Conservation (phyloP, 1,140 invertebrate species). For the Bradynema listronoti region DNA sequence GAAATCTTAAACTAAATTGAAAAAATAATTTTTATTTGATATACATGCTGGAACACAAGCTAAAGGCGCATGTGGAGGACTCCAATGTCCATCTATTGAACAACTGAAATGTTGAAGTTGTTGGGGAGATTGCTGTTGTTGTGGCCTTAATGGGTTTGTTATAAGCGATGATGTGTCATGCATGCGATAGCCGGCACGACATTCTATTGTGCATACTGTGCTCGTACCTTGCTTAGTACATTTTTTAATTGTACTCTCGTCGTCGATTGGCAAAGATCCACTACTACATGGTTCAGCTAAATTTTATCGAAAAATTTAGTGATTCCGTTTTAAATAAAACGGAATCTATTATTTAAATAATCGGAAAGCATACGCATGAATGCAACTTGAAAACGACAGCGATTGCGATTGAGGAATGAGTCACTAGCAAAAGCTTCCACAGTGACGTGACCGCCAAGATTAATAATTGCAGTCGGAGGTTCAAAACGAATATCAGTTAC, state of each 20-base stretch:
- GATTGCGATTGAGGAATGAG: constrained; percentile 77
- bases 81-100: constrained; percentile 15
- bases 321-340: constrained; percentile 41
- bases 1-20: neutral
- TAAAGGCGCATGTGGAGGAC: constrained; percentile 16
- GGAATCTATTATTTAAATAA: constrained; percentile 8
- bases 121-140: neutral
- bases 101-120: neutral
- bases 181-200: constrained; percentile 79
- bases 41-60: constrained; percentile 4
- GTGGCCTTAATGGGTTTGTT: neutral
- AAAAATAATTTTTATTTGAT: neutral
- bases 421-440: constrained; percentile 84
- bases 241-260: constrained; percentile 72
- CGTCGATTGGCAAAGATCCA: constrained; percentile 79
- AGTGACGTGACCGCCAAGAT: constrained; percentile 83
- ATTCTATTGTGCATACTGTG: constrained; percentile 80
- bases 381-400: constrained; percentile 81
- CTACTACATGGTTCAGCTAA: constrained; percentile 87
- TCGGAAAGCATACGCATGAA: constrained; percentile 50
- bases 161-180: constrained; percentile 69
- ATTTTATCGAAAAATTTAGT: too few species aligned
- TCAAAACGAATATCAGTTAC: constrained; percentile 70
- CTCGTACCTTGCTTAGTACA: constrained; percentile 70
- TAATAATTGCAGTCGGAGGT: constrained; percentile 77